Percentiles rank a stretch among this genome's conserved stretches.
Evolutionary conservation across 2,797 vertebrate species (phyloP).

Genomic region (Coreius guichenoti): DNA sequence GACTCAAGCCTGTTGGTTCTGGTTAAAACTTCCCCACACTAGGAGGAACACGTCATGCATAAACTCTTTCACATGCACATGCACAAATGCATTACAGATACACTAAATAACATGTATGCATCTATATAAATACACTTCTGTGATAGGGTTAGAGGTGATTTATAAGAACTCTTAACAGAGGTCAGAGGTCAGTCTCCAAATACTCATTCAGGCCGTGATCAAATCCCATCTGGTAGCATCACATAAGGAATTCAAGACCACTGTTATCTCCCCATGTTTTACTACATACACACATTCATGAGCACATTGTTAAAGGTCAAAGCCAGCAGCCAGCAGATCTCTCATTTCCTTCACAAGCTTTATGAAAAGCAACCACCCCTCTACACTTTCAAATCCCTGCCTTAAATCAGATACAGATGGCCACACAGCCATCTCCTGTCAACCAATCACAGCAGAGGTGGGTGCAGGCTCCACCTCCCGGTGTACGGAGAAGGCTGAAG

Average conservation of each 20-base stretch:
- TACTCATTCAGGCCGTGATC: not conserved
- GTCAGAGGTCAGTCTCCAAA: not conserved
- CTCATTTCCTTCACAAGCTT: not conserved
- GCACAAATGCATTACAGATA: not conserved
- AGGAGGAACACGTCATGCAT: not conserved
- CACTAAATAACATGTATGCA: not conserved
- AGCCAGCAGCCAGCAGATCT: not conserved
- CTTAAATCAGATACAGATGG: conserved; percentile 47
- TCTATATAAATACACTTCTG: not conserved
- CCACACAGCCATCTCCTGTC: conserved; percentile 21
- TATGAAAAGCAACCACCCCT: conserved; percentile 10
- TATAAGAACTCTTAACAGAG: not conserved
- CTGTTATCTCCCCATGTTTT: not conserved
- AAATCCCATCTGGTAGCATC: not conserved
- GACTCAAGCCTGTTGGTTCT: conserved; percentile 33
- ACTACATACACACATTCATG: conserved; percentile 18
- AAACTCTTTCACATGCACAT: not conserved
- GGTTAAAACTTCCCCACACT: conserved; percentile 4
- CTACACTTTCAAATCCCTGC: not conserved
- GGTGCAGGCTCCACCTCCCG: not conserved
- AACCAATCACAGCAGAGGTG: conserved; percentile 49
- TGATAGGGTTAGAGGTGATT: not conserved
- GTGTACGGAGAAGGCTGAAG: not conserved
- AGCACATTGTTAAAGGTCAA: conserved; percentile 16
- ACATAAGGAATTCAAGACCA: not conserved